These are phyloP conservation scores for Agrochola litura DNA, from an alignment of 2,888 invertebrate genomes.

Conservation along the genomic window DNA sequence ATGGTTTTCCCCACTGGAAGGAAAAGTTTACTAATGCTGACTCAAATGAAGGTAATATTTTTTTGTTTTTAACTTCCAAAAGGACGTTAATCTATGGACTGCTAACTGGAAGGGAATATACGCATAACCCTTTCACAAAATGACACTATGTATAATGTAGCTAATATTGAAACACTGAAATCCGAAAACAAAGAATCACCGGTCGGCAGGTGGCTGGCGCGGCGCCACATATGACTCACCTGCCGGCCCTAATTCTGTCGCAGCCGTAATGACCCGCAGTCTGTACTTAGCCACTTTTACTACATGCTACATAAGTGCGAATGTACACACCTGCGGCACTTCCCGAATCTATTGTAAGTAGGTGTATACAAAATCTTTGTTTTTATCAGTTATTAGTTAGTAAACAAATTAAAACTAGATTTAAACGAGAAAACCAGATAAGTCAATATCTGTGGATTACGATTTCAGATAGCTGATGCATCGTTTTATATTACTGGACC, in stretches of 20 bases:
- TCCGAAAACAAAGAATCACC: constrained; percentile 24
- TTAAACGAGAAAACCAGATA: neutral
- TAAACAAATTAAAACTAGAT: neutral
- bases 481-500: neutral
- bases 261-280: constrained; percentile 40
- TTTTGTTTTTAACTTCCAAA: neutral
- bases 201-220: constrained; percentile 46
- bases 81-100: neutral
- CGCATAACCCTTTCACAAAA: neutral
- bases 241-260: constrained; percentile 61
- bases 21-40: too few relatives aligned
- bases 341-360: neutral
- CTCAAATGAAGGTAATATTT: too few relatives aligned
- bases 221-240: constrained; percentile 57
- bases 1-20: neutral
- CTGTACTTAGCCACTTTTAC: constrained; percentile 27
- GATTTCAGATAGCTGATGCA: neutral
- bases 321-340: constrained; percentile 10
- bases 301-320: constrained; percentile 7
- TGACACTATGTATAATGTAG: neutral
- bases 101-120: neutral
- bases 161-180: constrained; percentile 1
- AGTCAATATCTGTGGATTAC: neutral
- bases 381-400: too few relatives aligned
- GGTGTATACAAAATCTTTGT: neutral